phyloP scores from a whole-genome alignment of 2,113 vertebrate species.

The Mastomys coucha region DNA sequence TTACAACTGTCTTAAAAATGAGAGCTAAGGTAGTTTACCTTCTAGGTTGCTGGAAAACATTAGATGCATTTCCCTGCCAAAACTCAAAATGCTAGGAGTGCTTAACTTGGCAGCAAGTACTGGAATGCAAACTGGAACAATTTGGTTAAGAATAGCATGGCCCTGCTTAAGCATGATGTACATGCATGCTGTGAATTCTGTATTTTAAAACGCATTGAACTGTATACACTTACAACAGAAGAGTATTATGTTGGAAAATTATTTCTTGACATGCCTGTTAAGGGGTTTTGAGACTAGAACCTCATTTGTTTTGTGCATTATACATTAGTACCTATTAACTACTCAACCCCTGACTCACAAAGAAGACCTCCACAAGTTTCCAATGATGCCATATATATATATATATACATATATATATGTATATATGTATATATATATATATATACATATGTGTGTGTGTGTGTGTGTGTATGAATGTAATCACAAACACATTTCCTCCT shows the following conservation, averaged over 20 bases:
- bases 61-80: neutral
- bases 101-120: conserved; percentile 19
- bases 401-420: no score
- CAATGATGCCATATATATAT: neutral
- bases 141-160: neutral
- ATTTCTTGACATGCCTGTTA: neutral
- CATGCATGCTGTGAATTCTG: neutral
- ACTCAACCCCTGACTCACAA: neutral
- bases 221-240: neutral
- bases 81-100: conserved; percentile 37
- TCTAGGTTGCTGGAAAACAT: neutral
- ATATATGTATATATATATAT: no score
- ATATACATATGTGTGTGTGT: no score
- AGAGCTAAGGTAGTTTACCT: neutral
- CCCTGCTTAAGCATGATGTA: neutral
- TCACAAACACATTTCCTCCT: neutral
- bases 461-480: no score
- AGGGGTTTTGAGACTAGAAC: neutral
- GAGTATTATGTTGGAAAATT: conserved; percentile 17
- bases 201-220: conserved; percentile 43
- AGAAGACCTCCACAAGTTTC: neutral
- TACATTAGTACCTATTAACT: neutral
- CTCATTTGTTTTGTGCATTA: neutral
- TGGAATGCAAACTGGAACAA: neutral
- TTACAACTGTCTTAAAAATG: conserved; percentile 2